Conservation (phyloP, 2,113 vertebrate species). For the Ctenodactylus gundi region DNA sequence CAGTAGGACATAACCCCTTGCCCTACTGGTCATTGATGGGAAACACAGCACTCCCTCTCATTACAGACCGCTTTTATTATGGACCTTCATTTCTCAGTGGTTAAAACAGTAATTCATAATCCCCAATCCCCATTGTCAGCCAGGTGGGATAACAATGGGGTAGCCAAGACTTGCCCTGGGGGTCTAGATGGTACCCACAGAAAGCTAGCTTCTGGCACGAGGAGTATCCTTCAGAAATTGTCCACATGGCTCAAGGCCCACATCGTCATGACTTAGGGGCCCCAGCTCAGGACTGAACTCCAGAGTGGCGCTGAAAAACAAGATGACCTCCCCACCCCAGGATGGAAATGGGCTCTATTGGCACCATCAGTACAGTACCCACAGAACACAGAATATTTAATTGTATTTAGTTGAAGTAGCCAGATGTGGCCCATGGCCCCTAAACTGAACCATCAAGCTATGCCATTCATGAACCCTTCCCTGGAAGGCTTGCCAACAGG, state of each 20-base stretch:
- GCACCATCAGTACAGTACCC: fast-evolving
- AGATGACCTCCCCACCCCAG: fast-evolving
- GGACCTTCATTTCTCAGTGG: background rate
- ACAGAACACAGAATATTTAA: background rate
- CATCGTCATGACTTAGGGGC: background rate
- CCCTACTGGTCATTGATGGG: background rate
- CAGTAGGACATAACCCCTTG: fast-evolving
- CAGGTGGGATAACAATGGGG: too few relatives aligned
- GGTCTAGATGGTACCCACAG: too few relatives aligned
- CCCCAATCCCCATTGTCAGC: background rate
- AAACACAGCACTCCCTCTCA: background rate
- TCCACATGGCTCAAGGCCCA: fast-evolving
- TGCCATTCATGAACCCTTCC: background rate
- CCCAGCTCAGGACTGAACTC: background rate
- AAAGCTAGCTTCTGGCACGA: background rate
- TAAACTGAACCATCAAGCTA: background rate
- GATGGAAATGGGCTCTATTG: fast-evolving
- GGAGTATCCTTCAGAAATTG: background rate
- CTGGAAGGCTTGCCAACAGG: background rate
- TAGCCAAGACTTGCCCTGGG: too few relatives aligned
- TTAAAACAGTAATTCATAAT: background rate
- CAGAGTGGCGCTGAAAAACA: fast-evolving
- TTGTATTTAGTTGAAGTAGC: background rate
- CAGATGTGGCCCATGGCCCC: background rate
- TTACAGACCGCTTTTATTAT: background rate